These are phyloP conservation scores for Gallinago solitaria DNA, from an alignment of 2,797 vertebrate species.

Conservation along the genomic window DNA sequence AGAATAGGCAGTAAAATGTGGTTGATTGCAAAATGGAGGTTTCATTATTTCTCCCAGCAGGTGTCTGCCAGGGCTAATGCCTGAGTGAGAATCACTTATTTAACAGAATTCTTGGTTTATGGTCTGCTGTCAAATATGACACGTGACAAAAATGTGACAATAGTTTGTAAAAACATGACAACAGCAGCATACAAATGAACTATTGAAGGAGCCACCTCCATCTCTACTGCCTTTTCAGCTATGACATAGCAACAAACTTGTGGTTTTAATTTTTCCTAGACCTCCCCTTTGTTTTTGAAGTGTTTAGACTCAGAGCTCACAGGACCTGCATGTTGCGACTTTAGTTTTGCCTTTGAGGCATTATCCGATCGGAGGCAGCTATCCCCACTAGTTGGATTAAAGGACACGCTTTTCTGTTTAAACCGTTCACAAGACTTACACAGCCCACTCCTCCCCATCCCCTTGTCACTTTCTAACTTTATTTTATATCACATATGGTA, in stretches of 20 bases:
- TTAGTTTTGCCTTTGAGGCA: slow-evolving; percentile 25
- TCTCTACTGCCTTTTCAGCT: background rate
- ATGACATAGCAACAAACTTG: background rate
- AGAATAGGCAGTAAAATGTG: slow-evolving; percentile 44
- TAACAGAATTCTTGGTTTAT: slow-evolving; percentile 58
- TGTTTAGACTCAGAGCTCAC: background rate
- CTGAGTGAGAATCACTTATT: slow-evolving; percentile 50
- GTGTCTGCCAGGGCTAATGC: slow-evolving; percentile 41
- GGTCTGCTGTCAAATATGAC: slow-evolving; percentile 45
- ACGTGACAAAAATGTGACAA: slow-evolving; percentile 32
- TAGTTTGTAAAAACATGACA: slow-evolving; percentile 32
- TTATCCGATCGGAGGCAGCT: background rate
- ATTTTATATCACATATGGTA: background rate
- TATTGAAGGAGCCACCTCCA: background rate
- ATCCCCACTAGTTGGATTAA: background rate
- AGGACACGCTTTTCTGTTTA: background rate
- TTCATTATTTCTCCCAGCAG: slow-evolving; percentile 60
- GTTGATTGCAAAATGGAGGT: slow-evolving; percentile 58
- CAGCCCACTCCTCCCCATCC: background rate
- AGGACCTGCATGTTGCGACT: background rate
- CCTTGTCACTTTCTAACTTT: background rate
- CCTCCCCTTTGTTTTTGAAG: background rate
- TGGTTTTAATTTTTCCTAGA: background rate
- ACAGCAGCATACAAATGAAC: slow-evolving; percentile 59
- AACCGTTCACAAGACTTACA: background rate